Percentiles rank a stretch among this genome's conserved stretches.
Evolutionary conservation across 2,797 vertebrate genomes (phyloP).

Genomic region (Falco cherrug): DNA sequence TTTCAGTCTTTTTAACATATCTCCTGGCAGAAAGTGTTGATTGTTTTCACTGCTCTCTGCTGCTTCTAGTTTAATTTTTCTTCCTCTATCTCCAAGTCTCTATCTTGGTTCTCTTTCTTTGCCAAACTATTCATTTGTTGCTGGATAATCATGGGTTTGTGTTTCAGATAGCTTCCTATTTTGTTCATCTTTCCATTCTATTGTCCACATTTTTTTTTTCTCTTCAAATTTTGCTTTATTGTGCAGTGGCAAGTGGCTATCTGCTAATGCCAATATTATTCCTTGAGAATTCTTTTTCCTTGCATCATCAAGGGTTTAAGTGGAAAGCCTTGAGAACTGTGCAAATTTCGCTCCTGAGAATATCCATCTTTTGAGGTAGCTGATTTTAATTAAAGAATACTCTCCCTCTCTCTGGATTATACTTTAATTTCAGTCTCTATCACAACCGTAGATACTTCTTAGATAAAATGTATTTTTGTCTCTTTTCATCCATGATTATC

Average conservation of each 20-base stretch:
- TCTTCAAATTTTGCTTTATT: background rate
- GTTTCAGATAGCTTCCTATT: conserved; percentile 16
- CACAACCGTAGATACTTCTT: conserved; percentile 63
- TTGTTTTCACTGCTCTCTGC: conserved; percentile 63
- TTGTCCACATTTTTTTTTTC: background rate
- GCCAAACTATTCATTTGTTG: conserved; percentile 6
- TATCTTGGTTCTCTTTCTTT: background rate
- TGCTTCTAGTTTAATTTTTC: conserved; percentile 55
- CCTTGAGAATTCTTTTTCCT: conserved; percentile 14
- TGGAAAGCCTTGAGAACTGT: conserved; percentile 58
- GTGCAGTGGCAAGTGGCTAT: conserved; percentile 17
- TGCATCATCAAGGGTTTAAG: conserved; percentile 63
- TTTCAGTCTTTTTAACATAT: conserved; percentile 8
- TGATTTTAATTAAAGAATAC: conserved; percentile 71
- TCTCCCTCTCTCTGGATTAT: conserved; percentile 60
- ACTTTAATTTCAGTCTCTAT: conserved; percentile 69
- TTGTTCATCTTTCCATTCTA: background rate
- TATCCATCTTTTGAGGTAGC: conserved; percentile 67
- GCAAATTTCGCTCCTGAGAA: conserved; percentile 69
- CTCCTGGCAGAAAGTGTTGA: conserved; percentile 40
- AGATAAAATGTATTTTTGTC: conserved; percentile 67
- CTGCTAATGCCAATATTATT: conserved; percentile 33
- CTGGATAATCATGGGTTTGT: conserved; percentile 14
- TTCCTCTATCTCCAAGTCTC: conserved; percentile 17
- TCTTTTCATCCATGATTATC: conserved; percentile 62